Conservation (phyloP, 2,888 invertebrate species). For the Labia minor region DNA sequence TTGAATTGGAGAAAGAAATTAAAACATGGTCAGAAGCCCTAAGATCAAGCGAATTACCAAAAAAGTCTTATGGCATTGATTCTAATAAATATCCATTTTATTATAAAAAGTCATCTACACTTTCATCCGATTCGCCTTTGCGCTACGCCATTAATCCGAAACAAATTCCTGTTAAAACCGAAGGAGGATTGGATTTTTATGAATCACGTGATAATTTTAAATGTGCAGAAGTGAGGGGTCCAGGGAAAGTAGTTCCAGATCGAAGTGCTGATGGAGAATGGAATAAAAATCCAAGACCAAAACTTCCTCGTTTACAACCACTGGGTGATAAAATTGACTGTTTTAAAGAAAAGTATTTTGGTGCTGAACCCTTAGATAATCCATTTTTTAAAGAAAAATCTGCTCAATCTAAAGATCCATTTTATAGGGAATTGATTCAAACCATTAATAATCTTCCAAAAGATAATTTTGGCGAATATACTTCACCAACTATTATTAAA, state of each 20-base stretch:
- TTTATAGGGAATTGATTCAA: neutral
- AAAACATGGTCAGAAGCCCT: slow-evolving; percentile 34
- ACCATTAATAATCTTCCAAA: neutral
- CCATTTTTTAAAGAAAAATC: slow-evolving; percentile 49
- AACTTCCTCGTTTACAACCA: slow-evolving; percentile 43
- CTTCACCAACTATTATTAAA: neutral
- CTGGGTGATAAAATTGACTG: slow-evolving; percentile 66
- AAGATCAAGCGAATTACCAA: neutral
- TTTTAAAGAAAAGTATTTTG: slow-evolving; percentile 62
- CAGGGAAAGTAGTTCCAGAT: slow-evolving; percentile 32
- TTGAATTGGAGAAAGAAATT: slow-evolving; percentile 34
- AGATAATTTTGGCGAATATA: neutral
- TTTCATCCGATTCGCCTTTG: slow-evolving; percentile 49
- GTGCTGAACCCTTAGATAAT: slow-evolving; percentile 60
- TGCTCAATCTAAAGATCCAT: slow-evolving; percentile 26
- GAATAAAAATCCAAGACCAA: slow-evolving; percentile 28
- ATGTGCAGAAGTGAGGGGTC: slow-evolving; percentile 35
- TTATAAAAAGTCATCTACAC: slow-evolving; percentile 31
- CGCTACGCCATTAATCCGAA: slow-evolving; percentile 54
- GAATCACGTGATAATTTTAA: slow-evolving; percentile 43
- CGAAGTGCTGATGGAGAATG: slow-evolving; percentile 31
- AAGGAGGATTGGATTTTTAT: slow-evolving; percentile 60
- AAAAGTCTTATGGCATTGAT: slow-evolving; percentile 14
- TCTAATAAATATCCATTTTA: slow-evolving; percentile 57
- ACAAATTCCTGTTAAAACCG: slow-evolving; percentile 50